Evolutionary conservation across 2,797 vertebrate species (phyloP).

Genomic region (Moxostoma hubbsi): DNA sequence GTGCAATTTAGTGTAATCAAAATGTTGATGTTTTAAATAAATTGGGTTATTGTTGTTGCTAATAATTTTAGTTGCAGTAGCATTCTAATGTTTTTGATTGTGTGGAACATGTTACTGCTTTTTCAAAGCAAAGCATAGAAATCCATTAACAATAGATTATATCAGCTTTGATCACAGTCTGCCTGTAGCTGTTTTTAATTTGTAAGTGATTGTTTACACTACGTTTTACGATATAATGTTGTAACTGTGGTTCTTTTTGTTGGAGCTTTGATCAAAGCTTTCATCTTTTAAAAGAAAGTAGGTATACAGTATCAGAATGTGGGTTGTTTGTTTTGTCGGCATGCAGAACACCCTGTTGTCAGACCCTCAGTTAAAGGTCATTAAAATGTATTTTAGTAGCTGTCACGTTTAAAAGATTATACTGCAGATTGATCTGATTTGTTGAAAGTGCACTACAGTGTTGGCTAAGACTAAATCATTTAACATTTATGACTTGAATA

Average conservation of each 20-base stretch:
- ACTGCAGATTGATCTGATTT: slow-evolving; percentile 35
- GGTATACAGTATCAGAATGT: background rate
- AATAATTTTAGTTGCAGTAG: background rate
- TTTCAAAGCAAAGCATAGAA: background rate
- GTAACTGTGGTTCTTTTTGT: background rate
- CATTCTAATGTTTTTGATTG: background rate
- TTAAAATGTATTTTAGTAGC: slow-evolving; percentile 48
- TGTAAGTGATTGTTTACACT: background rate
- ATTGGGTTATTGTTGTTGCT: background rate
- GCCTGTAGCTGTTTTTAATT: slow-evolving; percentile 13
- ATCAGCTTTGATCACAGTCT: background rate
- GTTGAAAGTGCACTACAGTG: slow-evolving; percentile 25
- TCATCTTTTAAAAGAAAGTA: slow-evolving; percentile 25
- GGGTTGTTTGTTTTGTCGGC: slow-evolving; percentile 3
- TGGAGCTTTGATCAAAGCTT: slow-evolving; percentile 9
- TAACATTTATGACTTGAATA: slow-evolving; percentile 39
- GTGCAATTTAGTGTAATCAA: no score
- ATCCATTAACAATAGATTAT: background rate
- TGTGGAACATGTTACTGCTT: background rate
- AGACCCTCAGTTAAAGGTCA: slow-evolving; percentile 45
- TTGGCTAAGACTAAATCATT: slow-evolving; percentile 39
- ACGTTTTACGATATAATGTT: slow-evolving; percentile 23
- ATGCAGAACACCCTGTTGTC: slow-evolving; percentile 23
- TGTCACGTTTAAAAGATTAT: slow-evolving; percentile 34
- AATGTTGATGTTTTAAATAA: no score